Conservation (phyloP, 2,888 invertebrate genomes). For the Sesia bembeciformis region DNA sequence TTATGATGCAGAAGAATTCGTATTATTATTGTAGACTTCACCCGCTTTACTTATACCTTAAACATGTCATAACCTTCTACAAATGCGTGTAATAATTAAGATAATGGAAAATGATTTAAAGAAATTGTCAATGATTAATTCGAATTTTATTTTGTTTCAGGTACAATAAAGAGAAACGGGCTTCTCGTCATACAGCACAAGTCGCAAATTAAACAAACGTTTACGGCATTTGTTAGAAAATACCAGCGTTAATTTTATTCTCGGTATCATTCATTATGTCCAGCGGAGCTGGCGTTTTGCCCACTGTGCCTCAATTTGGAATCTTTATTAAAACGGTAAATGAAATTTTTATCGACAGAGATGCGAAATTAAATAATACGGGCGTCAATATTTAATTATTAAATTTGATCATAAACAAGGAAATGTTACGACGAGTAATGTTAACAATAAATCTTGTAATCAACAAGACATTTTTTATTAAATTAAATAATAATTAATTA, state of each 20-base stretch:
- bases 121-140: too few relatives aligned
- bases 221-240: background rate
- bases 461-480: too few relatives aligned
- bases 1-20: too few relatives aligned
- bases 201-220: background rate
- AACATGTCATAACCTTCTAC: too few relatives aligned
- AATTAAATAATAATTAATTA: too few relatives aligned
- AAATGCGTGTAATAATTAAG: too few relatives aligned
- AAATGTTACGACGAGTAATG: too few relatives aligned
- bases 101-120: too few relatives aligned
- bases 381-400: background rate
- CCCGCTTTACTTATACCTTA: too few relatives aligned
- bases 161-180: slow-evolving; percentile 1
- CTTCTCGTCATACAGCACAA: background rate
- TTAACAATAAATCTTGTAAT: too few relatives aligned
- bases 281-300: slow-evolving; percentile 35
- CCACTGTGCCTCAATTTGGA: slow-evolving; percentile 21
- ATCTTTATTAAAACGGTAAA: background rate
- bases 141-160: background rate
- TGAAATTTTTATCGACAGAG: background rate
- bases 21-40: too few relatives aligned
- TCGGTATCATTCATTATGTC: slow-evolving; percentile 39
- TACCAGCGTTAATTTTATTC: slow-evolving; percentile 35
- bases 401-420: background rate
- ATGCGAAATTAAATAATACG: background rate